Evolutionary conservation across 2,797 vertebrate genomes (phyloP).

Genomic region (Xerus rutilus): DNA sequence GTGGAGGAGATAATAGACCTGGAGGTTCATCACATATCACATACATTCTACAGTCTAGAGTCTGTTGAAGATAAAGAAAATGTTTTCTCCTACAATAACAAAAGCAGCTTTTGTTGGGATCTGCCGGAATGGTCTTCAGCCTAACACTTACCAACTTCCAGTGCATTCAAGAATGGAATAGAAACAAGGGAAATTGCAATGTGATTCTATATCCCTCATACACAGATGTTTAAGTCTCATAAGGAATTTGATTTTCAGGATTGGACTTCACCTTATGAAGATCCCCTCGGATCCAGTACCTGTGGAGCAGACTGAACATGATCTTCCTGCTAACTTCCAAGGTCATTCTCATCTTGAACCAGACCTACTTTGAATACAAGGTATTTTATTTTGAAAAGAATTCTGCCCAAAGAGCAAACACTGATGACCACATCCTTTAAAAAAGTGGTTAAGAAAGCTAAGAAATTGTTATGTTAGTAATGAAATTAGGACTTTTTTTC

Average conservation of each 20-base stretch:
- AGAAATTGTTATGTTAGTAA: not conserved
- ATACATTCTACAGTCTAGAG: not conserved
- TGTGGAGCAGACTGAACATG: not conserved
- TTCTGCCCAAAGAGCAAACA: not conserved
- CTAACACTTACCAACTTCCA: not conserved
- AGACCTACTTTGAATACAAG: not conserved
- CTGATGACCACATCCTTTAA: not conserved
- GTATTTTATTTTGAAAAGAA: not conserved
- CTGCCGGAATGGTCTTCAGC: not conserved
- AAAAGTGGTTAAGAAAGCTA: not conserved
- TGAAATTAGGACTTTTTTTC: not conserved
- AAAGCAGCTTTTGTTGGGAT: not conserved
- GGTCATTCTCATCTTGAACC: not conserved
- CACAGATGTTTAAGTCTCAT: not conserved
- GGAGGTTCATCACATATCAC: not conserved
- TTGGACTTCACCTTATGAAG: not conserved
- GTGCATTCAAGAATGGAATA: not conserved
- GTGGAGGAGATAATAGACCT: not conserved
- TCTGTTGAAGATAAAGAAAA: not conserved
- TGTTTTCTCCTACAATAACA: not conserved
- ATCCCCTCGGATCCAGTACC: not conserved
- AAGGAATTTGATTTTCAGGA: not conserved
- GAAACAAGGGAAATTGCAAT: fast-evolving
- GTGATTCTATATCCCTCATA: fast-evolving
- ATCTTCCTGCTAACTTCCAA: not conserved